Percentiles rank a stretch among this genome's conserved stretches.
These are phyloP conservation scores for Clupea harengus DNA, from an alignment of 2,113 vertebrate species.

Conservation along the genomic window DNA sequence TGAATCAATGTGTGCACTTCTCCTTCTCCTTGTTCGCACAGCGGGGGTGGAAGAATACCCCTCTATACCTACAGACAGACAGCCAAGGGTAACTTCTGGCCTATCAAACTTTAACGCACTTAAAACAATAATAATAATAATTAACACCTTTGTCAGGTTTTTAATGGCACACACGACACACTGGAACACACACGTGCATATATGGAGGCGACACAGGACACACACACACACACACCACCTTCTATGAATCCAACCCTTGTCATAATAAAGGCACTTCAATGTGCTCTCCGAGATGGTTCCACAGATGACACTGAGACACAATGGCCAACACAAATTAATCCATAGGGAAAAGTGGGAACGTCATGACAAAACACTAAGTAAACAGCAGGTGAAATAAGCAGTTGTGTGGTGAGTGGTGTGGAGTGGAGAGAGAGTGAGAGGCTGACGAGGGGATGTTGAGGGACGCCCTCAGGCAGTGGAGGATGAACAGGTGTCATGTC, in stretches of 20 bases:
- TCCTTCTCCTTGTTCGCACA: background rate
- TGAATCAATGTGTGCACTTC: constrained; percentile 4
- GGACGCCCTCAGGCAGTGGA: background rate
- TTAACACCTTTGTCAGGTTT: too few species aligned
- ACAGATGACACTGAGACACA: background rate
- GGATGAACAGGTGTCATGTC: background rate
- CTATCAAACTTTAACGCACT: too few species aligned
- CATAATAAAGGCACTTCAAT: background rate
- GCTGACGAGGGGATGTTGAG: background rate
- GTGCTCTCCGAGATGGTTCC: background rate
- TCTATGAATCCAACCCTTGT: background rate
- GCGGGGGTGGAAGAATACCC: background rate
- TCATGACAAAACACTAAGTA: background rate
- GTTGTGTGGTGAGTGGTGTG: background rate
- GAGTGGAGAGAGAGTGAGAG: background rate
- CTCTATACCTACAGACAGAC: too few species aligned
- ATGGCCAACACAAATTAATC: background rate
- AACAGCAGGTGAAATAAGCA: background rate
- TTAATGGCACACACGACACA: too few species aligned
- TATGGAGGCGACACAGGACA: too few species aligned
- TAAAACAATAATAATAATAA: too few species aligned
- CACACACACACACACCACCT: too few species aligned
- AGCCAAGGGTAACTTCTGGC: too few species aligned
- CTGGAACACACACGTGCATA: too few species aligned
- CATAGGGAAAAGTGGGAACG: background rate